Percentiles rank a stretch among this genome's conserved stretches.
These are phyloP conservation scores for Eustalomyia histrio DNA, from an alignment of 2,888 invertebrate genomes.

Conservation along the genomic window DNA sequence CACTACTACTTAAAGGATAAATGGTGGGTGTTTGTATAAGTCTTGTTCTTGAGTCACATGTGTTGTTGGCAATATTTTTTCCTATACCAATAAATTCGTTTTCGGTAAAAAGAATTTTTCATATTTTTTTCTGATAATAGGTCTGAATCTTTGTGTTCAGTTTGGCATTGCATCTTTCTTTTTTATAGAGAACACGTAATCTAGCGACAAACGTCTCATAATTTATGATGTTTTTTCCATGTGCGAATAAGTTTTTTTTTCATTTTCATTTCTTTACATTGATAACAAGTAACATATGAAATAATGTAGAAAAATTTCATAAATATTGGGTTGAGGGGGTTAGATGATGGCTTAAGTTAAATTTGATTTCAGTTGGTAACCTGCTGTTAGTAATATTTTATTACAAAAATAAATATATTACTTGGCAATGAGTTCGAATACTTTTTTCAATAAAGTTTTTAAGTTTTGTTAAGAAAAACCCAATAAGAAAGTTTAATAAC, in stretches of 20 bases:
- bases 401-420: slow-evolving; percentile 40
- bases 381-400: slow-evolving; percentile 58
- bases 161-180: slow-evolving; percentile 38
- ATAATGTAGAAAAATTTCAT: slow-evolving; percentile 37
- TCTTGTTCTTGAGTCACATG: slow-evolving; percentile 49
- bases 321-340: slow-evolving; percentile 33
- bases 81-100: slow-evolving; percentile 37
- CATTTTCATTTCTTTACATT: neutral
- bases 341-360: slow-evolving; percentile 52
- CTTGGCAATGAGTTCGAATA: slow-evolving; percentile 42
- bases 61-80: slow-evolving; percentile 55
- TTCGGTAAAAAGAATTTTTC: slow-evolving; percentile 31
- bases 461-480: neutral
- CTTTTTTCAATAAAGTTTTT: neutral
- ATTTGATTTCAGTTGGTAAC: slow-evolving; percentile 54
- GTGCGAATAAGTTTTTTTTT: slow-evolving; percentile 22
- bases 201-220: slow-evolving; percentile 57
- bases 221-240: slow-evolving; percentile 56
- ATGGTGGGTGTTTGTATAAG: slow-evolving; percentile 14
- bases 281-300: slow-evolving; percentile 48
- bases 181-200: slow-evolving; percentile 52
- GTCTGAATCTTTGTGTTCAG: slow-evolving; percentile 18
- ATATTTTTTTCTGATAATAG: slow-evolving; percentile 26
- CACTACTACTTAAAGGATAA: neutral
- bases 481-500: neutral